Conservation (phyloP, 1,140 invertebrate species). For the Papilio dardanus region DNA sequence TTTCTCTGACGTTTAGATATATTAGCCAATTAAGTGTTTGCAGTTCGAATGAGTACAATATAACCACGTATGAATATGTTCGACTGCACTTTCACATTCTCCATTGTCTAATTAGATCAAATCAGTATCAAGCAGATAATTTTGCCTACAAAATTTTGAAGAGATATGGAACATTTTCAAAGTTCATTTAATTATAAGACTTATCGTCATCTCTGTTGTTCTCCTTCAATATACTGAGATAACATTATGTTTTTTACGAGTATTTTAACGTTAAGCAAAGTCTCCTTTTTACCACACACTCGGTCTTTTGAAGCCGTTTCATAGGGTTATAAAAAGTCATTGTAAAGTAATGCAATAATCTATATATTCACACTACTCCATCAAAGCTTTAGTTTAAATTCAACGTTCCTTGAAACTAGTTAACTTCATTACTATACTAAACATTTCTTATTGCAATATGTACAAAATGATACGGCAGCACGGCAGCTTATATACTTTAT, state of each 20-base stretch:
- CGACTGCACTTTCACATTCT: constrained; percentile 30
- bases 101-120: constrained; percentile 30
- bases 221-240: no score
- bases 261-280: no score
- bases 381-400: constrained; percentile 48
- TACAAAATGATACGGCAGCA: no score
- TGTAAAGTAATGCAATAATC: no score
- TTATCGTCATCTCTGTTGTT: no score
- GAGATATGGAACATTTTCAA: not conserved
- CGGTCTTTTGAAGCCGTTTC: no score
- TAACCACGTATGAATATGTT: not conserved
- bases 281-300: no score
- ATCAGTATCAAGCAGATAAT: not conserved
- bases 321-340: no score
- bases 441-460: constrained; percentile 52
- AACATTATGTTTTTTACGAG: no score
- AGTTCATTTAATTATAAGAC: no score
- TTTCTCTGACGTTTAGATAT: constrained; percentile 36
- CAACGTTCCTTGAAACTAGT: constrained; percentile 44
- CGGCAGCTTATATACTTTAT: no score
- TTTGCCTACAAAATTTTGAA: not conserved
- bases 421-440: constrained; percentile 57
- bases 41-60: constrained; percentile 14
- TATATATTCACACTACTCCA: constrained; percentile 12
- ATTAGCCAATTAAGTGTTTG: constrained; percentile 35